Evolutionary conservation across 2,797 vertebrate genomes (phyloP), one percentile per base, ranked within the genome.

Genomic region (Hapalemur alaotrensis): DNA sequence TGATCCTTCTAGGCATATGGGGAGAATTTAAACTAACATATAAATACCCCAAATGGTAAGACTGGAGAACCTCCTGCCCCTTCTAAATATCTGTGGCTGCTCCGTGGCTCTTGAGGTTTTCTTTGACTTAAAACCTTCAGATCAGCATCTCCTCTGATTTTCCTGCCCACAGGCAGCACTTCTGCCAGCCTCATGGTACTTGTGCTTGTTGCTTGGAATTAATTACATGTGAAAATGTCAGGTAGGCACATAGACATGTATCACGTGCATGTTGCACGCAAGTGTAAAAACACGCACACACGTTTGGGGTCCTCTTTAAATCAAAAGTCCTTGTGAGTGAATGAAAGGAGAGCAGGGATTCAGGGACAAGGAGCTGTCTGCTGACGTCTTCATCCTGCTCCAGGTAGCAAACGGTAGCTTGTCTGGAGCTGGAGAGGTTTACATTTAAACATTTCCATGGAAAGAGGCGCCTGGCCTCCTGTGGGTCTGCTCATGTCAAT

Each of bases 171-270:
- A 0, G 43, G 50, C 67, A 46, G 70, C 30, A 7, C 15, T 8
- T 46, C 38, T 12, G 4, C 89, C 30, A 70, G 69, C 76, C 72
- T 81, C 8, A 0, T 0, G 32, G 78, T 38, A n/a, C 84, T 18
- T 11, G 79, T 80, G 95, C 95, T 91, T 89, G 52, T 43, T 78
- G 83, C 32, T 72, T 50, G 83, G 89, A 88, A 91, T 84, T 9
- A 91, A 88, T 2, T 43, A 17, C 50, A 15, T 65, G 80, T 89
- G 72, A 80, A 85, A 87, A 7, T 72, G 65, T 72, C 82, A 96
- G 70, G 41, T 80, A 85, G 75, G 69, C 89, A 95, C 28, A 10
- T 32, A 43, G 13, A 79, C 83, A 35, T 15, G 5, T 23, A 70
- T 76, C n/a, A 11, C 41, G 25, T 18, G 15, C 3, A 13, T 2